Conservation (phyloP, 2,797 vertebrate genomes). For the Hyperoplus immaculatus region DNA sequence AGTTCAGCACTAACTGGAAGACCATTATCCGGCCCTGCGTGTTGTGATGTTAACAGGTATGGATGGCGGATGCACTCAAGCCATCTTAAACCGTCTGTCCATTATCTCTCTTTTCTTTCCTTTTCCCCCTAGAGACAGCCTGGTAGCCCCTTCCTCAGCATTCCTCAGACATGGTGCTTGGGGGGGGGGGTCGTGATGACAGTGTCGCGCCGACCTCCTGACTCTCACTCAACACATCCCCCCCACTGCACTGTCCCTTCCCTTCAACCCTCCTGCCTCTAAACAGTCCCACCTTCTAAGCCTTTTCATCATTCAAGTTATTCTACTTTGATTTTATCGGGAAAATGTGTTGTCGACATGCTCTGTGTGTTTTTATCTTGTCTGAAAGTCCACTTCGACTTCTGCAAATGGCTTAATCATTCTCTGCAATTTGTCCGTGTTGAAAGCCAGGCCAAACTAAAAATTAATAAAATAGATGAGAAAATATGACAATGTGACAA, state of each 20-base stretch:
- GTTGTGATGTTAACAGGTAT: constrained; percentile 40
- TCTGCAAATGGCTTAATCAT: not conserved
- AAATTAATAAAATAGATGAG: not conserved
- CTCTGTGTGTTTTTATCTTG: not conserved
- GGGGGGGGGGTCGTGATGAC: constrained; percentile 49
- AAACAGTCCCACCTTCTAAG: not conserved
- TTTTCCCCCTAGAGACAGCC: constrained; percentile 37
- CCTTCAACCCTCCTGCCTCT: not conserved
- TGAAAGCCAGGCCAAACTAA: not conserved
- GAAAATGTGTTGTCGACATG: not conserved
- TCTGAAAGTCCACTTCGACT: not conserved
- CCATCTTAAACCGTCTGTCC: constrained; percentile 25
- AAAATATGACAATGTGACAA: not conserved
- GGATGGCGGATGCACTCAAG: constrained; percentile 26
- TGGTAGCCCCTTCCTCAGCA: constrained; percentile 24
- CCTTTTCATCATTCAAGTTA: not conserved
- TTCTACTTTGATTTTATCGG: not conserved
- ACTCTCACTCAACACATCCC: constrained; percentile 64
- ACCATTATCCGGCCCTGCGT: constrained; percentile 15
- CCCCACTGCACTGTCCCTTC: constrained; percentile 23
- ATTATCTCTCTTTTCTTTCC: constrained; percentile 13
- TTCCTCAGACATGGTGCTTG: constrained; percentile 31
- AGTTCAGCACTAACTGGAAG: not conserved
- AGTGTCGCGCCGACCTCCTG: constrained; percentile 56
- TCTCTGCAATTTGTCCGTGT: not conserved